phyloP scores from a whole-genome alignment of 2,113 vertebrate species.

The Rissa tridactyla region DNA sequence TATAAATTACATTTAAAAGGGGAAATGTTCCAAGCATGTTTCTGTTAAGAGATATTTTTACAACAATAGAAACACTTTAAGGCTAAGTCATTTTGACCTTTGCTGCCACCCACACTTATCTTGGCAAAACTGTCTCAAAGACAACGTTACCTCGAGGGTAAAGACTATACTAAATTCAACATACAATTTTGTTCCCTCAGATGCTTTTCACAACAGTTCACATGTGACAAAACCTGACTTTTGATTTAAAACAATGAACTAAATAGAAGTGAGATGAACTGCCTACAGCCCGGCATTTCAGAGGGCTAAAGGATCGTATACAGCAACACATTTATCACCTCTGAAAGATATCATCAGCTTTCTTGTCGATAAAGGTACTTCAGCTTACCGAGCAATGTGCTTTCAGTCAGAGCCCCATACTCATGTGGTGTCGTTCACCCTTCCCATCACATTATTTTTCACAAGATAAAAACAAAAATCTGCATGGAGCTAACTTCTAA shows the following conservation, averaged over 20 bases:
- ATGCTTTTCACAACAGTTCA: slow-evolving; percentile 12
- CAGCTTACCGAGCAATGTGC: neutral
- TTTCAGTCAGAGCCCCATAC: slow-evolving; percentile 22
- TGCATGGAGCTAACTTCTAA: neutral
- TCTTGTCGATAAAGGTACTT: neutral
- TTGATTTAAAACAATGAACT: neutral
- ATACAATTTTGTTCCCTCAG: slow-evolving; percentile 32
- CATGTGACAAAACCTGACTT: slow-evolving; percentile 13
- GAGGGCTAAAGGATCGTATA: neutral
- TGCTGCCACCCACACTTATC: slow-evolving; percentile 45
- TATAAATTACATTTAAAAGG: slow-evolving; percentile 70
- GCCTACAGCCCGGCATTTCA: neutral
- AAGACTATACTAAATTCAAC: neutral
- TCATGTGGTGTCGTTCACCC: neutral
- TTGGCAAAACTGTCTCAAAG: slow-evolving; percentile 10
- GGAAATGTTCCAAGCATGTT: slow-evolving; percentile 59
- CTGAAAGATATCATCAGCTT: neutral
- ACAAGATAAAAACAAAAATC: neutral
- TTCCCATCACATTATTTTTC: neutral
- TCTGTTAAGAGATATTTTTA: slow-evolving; percentile 71
- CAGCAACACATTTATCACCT: neutral
- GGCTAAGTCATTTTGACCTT: slow-evolving; percentile 63
- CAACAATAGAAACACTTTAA: slow-evolving; percentile 70
- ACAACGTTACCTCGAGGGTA: slow-evolving; percentile 29
- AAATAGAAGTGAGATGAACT: neutral